A percentile compares a stretch with the other conserved stretches of the same genome.
Conservation (phyloP, 2,888 invertebrate genomes). For the Drosophila ustulata region DNA sequence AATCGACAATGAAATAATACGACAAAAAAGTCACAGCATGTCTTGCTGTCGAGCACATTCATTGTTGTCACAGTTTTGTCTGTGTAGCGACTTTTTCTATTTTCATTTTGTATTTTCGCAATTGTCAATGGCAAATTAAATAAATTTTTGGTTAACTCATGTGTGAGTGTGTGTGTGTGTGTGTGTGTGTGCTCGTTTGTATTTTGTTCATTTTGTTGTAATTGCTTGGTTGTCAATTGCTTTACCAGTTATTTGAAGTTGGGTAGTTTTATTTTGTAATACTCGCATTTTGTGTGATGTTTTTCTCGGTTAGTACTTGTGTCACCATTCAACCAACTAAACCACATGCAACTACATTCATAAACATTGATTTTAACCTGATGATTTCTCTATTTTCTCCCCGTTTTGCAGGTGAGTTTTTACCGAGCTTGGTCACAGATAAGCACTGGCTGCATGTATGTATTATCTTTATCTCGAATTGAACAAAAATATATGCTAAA, state of each 20-base stretch:
- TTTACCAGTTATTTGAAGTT: constrained; percentile 41
- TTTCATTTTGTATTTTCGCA: constrained; percentile 43
- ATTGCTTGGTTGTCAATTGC: constrained; percentile 50
- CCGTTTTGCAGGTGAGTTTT: constrained; percentile 54
- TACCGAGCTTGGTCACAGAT: not conserved
- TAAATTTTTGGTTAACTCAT: constrained; percentile 47
- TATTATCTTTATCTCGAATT: constrained; percentile 7
- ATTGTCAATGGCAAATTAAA: constrained; percentile 51
- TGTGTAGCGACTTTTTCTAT: constrained; percentile 7
- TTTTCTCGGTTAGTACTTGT: constrained; percentile 14
- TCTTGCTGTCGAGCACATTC: not conserved
- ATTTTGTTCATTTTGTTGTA: constrained; percentile 15
- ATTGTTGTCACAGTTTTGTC: not conserved
- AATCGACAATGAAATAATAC: not conserved
- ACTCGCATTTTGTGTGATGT: not conserved
- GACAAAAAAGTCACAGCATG: not conserved
- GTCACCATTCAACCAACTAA: constrained; percentile 23
- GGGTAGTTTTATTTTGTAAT: constrained; percentile 9
- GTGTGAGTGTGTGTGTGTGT: constrained; percentile 10
- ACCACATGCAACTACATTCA: constrained; percentile 16
- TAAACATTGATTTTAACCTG: constrained; percentile 42
- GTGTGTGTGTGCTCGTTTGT: not conserved
- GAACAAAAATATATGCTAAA: constrained; percentile 4
- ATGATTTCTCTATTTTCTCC: constrained; percentile 30
- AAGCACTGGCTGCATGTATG: constrained; percentile 6